Percentiles rank a stretch among this genome's conserved stretches.
Evolutionary conservation across 2,888 invertebrate genomes (phyloP).

Genomic region (Catonia carolina): DNA sequence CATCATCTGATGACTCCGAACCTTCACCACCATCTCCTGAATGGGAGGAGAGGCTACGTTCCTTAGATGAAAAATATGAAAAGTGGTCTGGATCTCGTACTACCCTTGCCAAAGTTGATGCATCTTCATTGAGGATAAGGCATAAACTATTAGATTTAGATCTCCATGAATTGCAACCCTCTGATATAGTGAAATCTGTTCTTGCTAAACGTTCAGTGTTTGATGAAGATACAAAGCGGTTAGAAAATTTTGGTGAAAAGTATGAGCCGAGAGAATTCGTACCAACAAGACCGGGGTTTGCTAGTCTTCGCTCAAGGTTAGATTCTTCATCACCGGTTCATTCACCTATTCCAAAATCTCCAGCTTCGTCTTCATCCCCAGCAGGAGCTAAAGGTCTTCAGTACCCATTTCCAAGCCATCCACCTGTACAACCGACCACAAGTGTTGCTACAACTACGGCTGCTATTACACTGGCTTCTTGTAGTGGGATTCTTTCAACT

Average conservation of each 20-base stretch:
- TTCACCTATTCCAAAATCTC: slow-evolving; percentile 33
- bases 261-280: slow-evolving; percentile 60
- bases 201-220: slow-evolving; percentile 90
- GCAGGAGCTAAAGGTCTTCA: slow-evolving; percentile 48
- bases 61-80: slow-evolving; percentile 88
- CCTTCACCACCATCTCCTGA: slow-evolving; percentile 61
- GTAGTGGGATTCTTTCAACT: slow-evolving; percentile 24
- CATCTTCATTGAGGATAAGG: slow-evolving; percentile 50
- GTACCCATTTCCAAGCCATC: slow-evolving; percentile 74
- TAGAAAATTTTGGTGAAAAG: slow-evolving; percentile 80
- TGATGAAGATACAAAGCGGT: slow-evolving; percentile 88
- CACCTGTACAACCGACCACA: slow-evolving; percentile 47
- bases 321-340: slow-evolving; percentile 33
- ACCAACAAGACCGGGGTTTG: slow-evolving; percentile 36
- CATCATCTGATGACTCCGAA: slow-evolving; percentile 69
- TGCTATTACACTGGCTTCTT: slow-evolving; percentile 24
- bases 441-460: slow-evolving; percentile 36
- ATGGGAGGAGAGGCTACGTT: slow-evolving; percentile 85
- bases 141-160: slow-evolving; percentile 74
- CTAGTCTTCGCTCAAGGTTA: slow-evolving; percentile 29
- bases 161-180: slow-evolving; percentile 77
- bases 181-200: slow-evolving; percentile 87
- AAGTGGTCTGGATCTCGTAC: slow-evolving; percentile 64
- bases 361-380: slow-evolving; percentile 30
- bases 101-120: slow-evolving; percentile 33